These are phyloP conservation scores for Batillaria attramentaria DNA, from an alignment of 1,140 invertebrate genomes.

Conservation along the genomic window DNA sequence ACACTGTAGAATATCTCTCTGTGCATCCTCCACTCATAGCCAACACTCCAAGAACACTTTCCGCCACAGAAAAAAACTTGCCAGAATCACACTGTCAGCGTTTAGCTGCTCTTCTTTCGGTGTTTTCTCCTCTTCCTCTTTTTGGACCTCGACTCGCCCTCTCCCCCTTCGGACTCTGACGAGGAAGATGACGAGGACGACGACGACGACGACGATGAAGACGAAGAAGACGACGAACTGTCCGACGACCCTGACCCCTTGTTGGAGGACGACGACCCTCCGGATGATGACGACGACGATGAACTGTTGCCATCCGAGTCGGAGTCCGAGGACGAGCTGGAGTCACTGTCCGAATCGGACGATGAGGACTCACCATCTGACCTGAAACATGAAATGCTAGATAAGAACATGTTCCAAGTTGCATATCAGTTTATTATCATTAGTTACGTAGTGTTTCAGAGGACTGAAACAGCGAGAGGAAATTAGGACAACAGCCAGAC, in stretches of 20 bases:
- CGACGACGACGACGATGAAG: conserved; percentile 38
- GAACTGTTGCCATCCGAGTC: conserved; percentile 26
- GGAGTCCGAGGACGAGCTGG: conserved; percentile 16
- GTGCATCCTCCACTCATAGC: no score
- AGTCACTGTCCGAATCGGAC: conserved; percentile 13
- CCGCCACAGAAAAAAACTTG: no score
- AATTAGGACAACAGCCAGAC: background rate
- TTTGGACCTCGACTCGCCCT: conserved; percentile 14
- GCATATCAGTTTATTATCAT: background rate
- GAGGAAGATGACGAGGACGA: conserved; percentile 44
- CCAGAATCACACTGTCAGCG: no score
- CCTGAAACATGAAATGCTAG: background rate
- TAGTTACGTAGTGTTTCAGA: no score
- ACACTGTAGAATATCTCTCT: no score
- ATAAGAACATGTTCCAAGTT: background rate
- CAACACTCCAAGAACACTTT: no score
- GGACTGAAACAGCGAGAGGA: no score
- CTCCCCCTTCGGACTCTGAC: conserved; percentile 26
- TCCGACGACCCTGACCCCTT: background rate
- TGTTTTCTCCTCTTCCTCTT: conserved; percentile 14
- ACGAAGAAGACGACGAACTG: conserved; percentile 7
- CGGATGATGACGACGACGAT: conserved; percentile 12
- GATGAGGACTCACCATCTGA: conserved; percentile 31
- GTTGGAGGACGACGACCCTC: background rate
- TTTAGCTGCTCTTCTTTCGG: no score